phyloP scores from a whole-genome alignment of 2,888 invertebrate genomes.

The Alentia gelatinosa region DNA sequence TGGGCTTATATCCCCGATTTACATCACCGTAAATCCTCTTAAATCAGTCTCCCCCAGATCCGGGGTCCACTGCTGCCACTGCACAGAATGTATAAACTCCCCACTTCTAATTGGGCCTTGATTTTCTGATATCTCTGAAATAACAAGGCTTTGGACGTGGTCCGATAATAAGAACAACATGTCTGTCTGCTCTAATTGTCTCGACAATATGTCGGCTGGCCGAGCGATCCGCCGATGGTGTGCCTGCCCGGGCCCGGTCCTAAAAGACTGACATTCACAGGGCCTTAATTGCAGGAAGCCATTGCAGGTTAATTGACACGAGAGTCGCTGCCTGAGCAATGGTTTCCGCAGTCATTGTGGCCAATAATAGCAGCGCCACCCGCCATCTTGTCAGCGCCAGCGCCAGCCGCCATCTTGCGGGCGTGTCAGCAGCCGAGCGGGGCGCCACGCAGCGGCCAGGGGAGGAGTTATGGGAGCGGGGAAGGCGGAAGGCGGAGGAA shows the following conservation, averaged over 20 bases:
- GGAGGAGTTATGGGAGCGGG: conserved; percentile 30
- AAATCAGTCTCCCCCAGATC: too few relatives aligned
- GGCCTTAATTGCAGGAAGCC: conserved; percentile 42
- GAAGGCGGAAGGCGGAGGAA: not conserved
- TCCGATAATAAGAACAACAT: not conserved
- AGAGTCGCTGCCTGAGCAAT: conserved; percentile 9
- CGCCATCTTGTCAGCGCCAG: conserved; percentile 21
- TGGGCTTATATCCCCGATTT: too few relatives aligned
- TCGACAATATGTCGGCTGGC: not conserved
- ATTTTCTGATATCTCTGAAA: not conserved
- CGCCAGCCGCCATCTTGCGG: not conserved
- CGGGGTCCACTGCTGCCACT: too few relatives aligned
- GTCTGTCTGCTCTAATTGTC: not conserved
- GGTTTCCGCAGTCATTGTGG: conserved; percentile 46
- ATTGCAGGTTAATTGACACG: conserved; percentile 45
- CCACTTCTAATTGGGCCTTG: conserved; percentile 1
- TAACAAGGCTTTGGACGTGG: not conserved
- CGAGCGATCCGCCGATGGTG: conserved; percentile 22
- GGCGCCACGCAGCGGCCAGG: not conserved
- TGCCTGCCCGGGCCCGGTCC: not conserved
- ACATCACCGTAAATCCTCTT: too few relatives aligned
- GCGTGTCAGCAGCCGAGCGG: not conserved
- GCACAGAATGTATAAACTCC: too few relatives aligned
- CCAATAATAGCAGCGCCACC: not conserved
- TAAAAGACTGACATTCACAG: conserved; percentile 1